Evolutionary conservation across 1,140 invertebrate species (phyloP), one percentile per base, ranked within the genome.

Genomic region (Papilio polytes): DNA sequence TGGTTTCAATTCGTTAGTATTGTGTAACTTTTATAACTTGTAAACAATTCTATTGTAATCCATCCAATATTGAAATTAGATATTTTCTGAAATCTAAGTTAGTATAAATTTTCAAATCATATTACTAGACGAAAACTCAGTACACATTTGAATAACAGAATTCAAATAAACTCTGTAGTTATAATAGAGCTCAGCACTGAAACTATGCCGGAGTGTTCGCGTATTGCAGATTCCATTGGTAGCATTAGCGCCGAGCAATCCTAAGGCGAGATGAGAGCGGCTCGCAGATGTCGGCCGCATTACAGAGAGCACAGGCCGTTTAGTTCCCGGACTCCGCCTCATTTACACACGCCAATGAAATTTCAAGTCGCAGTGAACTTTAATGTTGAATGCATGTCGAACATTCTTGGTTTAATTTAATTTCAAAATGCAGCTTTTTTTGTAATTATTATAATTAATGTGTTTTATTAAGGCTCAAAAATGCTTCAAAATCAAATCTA

Each of bases 281-380:
- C 9, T 22, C 74, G 13, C 74, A 76, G 44, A 76, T 76, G 74
- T 22, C 18, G 74, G 74, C 44, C 13, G 51, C 74, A 26, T 76
- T 76, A 70, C 22, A 76, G 74, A n/a, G 46, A 51, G 74, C 46
- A 46, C 74, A 76, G n/a, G 46, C 48, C 74, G 22, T 76, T 76
- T 76, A 31, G 20, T 31, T 53, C 20, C 74, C 46, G n/a, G 46
- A 51, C 4, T 41, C 4, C 73, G 44, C n/a, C 36, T 74, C 15
- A 74, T 74, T 74, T 46, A 2, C 10, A 74, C 31, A 31, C n/a
- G 7, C 20, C 6, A 76, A 51, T 46, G 74, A 76, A 53, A 51
- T 31, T 74, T 18, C 44, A 31, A 70, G 22, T 70, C 63, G 10
- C 22, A 66, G 4, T 66, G 12, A 31, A 26, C 63, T 31, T 31